phyloP scores from a whole-genome alignment of 2,113 vertebrate species.

The Channa argus region DNA sequence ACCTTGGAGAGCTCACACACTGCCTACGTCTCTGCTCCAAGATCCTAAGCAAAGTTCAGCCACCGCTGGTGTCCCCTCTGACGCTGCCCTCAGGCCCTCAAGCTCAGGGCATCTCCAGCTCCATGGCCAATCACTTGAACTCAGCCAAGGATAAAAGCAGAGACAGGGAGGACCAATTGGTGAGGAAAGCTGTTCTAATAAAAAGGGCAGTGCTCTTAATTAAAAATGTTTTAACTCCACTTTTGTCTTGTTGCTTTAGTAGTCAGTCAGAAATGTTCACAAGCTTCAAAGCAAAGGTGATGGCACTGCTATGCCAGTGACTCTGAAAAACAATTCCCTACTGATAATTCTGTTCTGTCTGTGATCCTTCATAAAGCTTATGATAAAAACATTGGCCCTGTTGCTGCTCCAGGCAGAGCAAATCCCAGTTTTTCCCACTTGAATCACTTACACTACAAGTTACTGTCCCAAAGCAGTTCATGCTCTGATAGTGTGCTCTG shows the following conservation, averaged over 20 bases:
- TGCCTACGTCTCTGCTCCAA: slow-evolving; percentile 97
- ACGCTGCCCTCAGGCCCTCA: slow-evolving; percentile 81
- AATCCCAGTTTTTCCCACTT: slow-evolving; percentile 34
- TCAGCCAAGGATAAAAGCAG: slow-evolving; percentile 84
- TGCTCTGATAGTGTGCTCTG: slow-evolving; percentile 64
- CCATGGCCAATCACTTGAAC: slow-evolving; percentile 55
- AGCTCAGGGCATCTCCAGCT: slow-evolving; percentile 61
- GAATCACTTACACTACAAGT: slow-evolving; percentile 41
- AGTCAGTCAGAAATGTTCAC: slow-evolving; percentile 7
- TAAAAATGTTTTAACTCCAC: not conserved
- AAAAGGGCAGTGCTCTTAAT: not conserved
- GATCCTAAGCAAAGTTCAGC: slow-evolving; percentile 98
- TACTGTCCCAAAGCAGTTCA: slow-evolving; percentile 44
- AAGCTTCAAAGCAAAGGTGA: slow-evolving; percentile 2
- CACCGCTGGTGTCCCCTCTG: slow-evolving; percentile 90
- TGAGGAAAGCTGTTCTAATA: slow-evolving; percentile 66
- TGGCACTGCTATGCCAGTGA: slow-evolving; percentile 6
- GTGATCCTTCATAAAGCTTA: slow-evolving; percentile 28
- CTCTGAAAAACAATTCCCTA: slow-evolving; percentile 23
- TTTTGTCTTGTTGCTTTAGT: not conserved
- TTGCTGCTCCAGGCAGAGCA: slow-evolving; percentile 13
- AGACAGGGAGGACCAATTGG: slow-evolving; percentile 90
- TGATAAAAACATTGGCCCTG: slow-evolving; percentile 16
- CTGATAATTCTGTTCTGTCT: slow-evolving; percentile 21
- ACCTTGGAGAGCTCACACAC: slow-evolving; percentile 92